Base-by-base conservation (phyloP, 2,113 vertebrate species). In the Apteryx mantelli region DNA sequence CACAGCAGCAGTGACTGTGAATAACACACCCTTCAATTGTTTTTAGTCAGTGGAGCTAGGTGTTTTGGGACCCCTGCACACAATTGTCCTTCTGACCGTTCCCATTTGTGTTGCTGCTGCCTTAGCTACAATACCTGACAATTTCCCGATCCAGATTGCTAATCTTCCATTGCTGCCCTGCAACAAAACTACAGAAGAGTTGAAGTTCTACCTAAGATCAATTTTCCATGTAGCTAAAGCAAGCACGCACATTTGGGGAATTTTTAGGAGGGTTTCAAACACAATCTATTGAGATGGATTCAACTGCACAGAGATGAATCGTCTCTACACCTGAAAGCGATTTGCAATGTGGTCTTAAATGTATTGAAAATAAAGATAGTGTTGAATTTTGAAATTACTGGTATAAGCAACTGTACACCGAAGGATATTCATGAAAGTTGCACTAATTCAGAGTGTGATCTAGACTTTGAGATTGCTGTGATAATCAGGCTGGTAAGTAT, bases 391-490 rank as follows among this genome's bases (percentile, higher is more conserved):
- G 3, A 77, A 82, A 75, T 60, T 82, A 79, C 26, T 85, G 74
- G 8, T 48, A 66, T 74, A 70, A 86, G 44, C 50, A 91, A 87
- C 34, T 19, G 30, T 77, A 52, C 50, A 85, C n/a, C 26, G 60
- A 89, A 89, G 50, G 74, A 82, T 91, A 91, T 91, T 91, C 58
- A 70, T 55, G 70, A 56, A 22, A 63, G 40, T 92, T 77, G 38
- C 78, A 82, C 30, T 53, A 77, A 38, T 91, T 96, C 68, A 91
- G 26, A 34, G 46, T 75, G 73, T 91, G 86, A 97, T 91, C 86
- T 85, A 91, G 74, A 79, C 73, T 88, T 92, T 65, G 61, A 96
- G 89, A 93, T 88, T 89, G 75, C 40, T 94, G 8, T 86, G 78
- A 83, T 96, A 93, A 93, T 95, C 68, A 89, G 9, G n/a, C 55